Base-by-base conservation (phyloP, 2,888 invertebrate genomes). In the Marasmarcha lunaedactyla region DNA sequence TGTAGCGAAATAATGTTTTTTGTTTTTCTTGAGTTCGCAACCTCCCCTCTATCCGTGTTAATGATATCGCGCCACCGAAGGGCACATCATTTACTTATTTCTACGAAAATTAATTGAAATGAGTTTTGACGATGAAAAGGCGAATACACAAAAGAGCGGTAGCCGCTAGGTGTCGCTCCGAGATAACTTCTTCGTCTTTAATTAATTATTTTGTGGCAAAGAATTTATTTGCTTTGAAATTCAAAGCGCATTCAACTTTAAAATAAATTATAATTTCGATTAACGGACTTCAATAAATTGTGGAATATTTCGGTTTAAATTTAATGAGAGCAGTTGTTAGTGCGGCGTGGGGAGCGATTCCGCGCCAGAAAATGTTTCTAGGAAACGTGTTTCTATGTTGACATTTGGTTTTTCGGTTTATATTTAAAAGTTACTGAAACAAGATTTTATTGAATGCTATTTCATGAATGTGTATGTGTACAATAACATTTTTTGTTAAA, bases 81-180 rank as follows among this genome's bases (percentile, higher is more conserved):
- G 77, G 71, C 76, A 76, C 79, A 79, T 69, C 74, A 78, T 78
- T 83, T 79, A 81, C 76, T 81, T 79, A 78, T 76, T 81, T 74
- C 77, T 70, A 67, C 61, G 68, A 67, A 83, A 81, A 81, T 81
- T 81, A 83, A 83, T 83, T 81, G 77, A 83, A 83, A 83, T 83
- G 83, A 83, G 81, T 78, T 81, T 70, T 71, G 71, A 68, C 72
- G 81, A 73, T 81, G 83, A 81, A 83, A 81, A 83, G 81, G 68
- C 71, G 72, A 62, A 61, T 54, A 58, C 57, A 79, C 79, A 83
- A 81, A 83, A 72, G 76, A 60, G 60, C 65, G 70, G 64, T 66
- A 59, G 72, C 68, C 74, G 72, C 65, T 77, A 83, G 81, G 81
- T 83, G 83, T 79, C 76, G 78, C 68, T 58, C 46, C 42, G 63